Evolutionary conservation across 2,888 invertebrate species (phyloP).

Genomic region (Tenodera sinensis): DNA sequence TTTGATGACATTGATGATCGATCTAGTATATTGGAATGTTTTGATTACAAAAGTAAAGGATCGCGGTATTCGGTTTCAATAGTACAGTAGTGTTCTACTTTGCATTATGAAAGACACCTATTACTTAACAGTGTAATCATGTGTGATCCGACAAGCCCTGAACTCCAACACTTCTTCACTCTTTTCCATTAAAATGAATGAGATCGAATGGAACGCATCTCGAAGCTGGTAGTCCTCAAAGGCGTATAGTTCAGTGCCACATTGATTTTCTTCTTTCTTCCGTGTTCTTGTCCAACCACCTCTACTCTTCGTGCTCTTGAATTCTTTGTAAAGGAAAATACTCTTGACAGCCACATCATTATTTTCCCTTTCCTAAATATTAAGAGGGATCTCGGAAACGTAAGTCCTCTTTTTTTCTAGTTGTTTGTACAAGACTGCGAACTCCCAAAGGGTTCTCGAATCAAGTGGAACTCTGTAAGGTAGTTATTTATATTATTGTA

Average conservation of each 20-base stretch:
- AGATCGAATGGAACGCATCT: not conserved
- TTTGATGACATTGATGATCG: too few species aligned
- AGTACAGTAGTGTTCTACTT: too few species aligned
- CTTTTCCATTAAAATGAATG: not conserved
- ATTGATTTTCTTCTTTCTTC: not conserved
- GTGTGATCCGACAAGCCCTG: not conserved
- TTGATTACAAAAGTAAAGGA: too few species aligned
- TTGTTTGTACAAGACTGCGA: not conserved
- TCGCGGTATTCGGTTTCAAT: too few species aligned
- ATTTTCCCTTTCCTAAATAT: conserved; percentile 6
- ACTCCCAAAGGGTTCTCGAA: not conserved
- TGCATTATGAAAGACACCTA: too few species aligned
- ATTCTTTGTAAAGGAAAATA: not conserved
- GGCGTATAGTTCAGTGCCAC: not conserved
- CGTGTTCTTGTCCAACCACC: not conserved
- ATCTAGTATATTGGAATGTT: too few species aligned
- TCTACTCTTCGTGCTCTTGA: not conserved
- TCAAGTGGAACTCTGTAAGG: not conserved
- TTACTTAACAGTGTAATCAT: not conserved
- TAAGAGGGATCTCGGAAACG: conserved; percentile 1
- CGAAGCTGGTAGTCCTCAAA: not conserved
- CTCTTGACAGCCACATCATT: conserved; percentile 19
- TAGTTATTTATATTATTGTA: not conserved
- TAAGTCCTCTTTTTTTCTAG: not conserved
- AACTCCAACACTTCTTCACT: not conserved